Evolutionary conservation across 2,888 invertebrate species (phyloP), one percentile per base, ranked within the genome.

Genomic region (Candidula unifasciata): DNA sequence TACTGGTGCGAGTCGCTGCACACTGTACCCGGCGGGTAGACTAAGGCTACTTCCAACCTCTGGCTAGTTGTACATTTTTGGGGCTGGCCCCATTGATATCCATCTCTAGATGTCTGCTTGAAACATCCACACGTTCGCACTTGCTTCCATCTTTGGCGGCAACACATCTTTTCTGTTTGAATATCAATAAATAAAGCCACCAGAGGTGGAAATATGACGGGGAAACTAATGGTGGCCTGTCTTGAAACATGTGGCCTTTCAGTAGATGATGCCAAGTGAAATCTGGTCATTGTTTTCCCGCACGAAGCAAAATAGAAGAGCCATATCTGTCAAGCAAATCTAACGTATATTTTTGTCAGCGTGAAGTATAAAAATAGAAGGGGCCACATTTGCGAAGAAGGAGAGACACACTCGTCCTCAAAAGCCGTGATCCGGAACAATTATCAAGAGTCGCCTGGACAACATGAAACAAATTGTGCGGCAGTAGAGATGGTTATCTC

Each of bases 381-480:
- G 37, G 27, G 27, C n/a, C 18, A 64, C 60, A 78, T 64, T 35
- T 64, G 64, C 35, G 57, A n/a, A 64, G 64, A 44, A 52, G 2
- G 30, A 21, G 33, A 78, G 18, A 64, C 64, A 64, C 35, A 78
- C 30, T n/a, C 37, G 24, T 64, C n/a, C 35, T 54, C 3, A 8
- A 37, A 78, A 27, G 35, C 37, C 3, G 37, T 35, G 78, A 78
- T 78, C 44, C 78, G 78, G 64, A 78, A 78, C 64, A 78, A 66
- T 78, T 37, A 78, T 78, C 78, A 78, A 78, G 64, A 66, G 78
- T 66, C 78, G 8, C 21, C 3, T 16, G 78, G 78, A 21, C 30
- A 74, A 60, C 64, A 78, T 60, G 78, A 60, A 78, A 64, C 60
- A 78, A 64, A 37, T 78, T 66, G 78, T 37, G 54, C 30, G 37